Base-by-base conservation (phyloP, 1,140 invertebrate species). In the Drosophila simulans region DNA sequence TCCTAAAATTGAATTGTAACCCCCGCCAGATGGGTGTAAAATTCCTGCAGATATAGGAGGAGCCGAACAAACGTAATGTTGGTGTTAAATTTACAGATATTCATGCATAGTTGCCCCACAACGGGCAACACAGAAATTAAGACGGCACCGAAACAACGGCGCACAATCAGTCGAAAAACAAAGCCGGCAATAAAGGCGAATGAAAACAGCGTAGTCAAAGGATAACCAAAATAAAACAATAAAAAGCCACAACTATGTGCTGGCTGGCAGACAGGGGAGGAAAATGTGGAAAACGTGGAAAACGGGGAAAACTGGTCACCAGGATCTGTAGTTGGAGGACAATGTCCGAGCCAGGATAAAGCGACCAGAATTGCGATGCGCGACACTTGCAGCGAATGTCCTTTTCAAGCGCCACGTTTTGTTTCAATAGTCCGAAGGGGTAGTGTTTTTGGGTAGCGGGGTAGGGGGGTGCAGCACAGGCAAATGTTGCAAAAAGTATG, bases 331-430 rank as follows among this genome's bases (percentile, higher is more conserved):
- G 15, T 31, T 40, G 40, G 43, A 22, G 52, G 48, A 77, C 62
- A 77, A 63, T 68, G 69, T 71, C 56, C 74, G 66, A 62, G 54
- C 59, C 66, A 66, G 62, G 77, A 88, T 76, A 88, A 89, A 79
- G 60, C 72, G 39, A 35, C n/a, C 69, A 53, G 52, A 45, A 72
- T 73, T 81, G 77, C 78, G 80, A 72, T 64, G 62, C 63, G 79
- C 80, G 79, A 88, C 76, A 88, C 80, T 88, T 86, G 75, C 83
- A 86, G 62, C 74, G 75, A 86, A 86, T 86, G 82, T 86, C 73
- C 82, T 62, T 86, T 80, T 64, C 75, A 66, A 57, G 78, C 73
- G 55, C 45, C 43, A 39, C 62, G 49, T 46, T 27, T 62, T 68
- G 65, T 79, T 65, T 59, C 43, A 39, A 37, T 37, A 27, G 45